These are phyloP conservation scores for Catharus minimus DNA, from an alignment of 2,113 vertebrate genomes.

Conservation along the genomic window DNA sequence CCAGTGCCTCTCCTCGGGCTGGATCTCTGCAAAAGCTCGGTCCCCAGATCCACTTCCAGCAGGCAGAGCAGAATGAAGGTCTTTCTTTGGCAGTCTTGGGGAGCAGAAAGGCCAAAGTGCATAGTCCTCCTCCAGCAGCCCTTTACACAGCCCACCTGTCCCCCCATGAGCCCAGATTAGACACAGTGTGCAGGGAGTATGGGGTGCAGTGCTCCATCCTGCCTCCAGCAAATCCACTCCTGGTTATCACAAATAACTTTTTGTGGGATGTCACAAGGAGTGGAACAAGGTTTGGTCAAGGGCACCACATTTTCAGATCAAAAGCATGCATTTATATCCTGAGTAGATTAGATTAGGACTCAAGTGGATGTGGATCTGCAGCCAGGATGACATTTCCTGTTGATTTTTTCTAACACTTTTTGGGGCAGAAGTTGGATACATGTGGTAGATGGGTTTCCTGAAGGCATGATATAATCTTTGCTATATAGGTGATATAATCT, in stretches of 20 bases:
- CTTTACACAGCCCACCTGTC: accelerated
- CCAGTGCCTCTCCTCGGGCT: not conserved
- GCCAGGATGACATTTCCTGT: not conserved
- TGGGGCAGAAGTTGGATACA: not conserved
- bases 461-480: not conserved
- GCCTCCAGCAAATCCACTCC: not conserved
- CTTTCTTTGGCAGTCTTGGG: not conserved
- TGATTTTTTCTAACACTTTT: not conserved
- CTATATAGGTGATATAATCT: not conserved
- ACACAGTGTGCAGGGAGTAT: not conserved
- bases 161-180: accelerated
- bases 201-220: not conserved
- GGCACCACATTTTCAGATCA: not conserved
- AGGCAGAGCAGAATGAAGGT: not conserved
- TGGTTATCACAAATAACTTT: not conserved
- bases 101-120: not conserved
- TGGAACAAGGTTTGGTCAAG: not conserved
- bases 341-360: not conserved
- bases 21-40: not conserved
- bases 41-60: not conserved
- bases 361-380: not conserved
- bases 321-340: not conserved
- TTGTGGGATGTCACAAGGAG: not conserved
- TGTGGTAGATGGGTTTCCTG: not conserved
- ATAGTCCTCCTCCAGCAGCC: not conserved